Evolutionary conservation across 2,888 invertebrate genomes (phyloP).

Genomic region (Halictus quadricinctus): DNA sequence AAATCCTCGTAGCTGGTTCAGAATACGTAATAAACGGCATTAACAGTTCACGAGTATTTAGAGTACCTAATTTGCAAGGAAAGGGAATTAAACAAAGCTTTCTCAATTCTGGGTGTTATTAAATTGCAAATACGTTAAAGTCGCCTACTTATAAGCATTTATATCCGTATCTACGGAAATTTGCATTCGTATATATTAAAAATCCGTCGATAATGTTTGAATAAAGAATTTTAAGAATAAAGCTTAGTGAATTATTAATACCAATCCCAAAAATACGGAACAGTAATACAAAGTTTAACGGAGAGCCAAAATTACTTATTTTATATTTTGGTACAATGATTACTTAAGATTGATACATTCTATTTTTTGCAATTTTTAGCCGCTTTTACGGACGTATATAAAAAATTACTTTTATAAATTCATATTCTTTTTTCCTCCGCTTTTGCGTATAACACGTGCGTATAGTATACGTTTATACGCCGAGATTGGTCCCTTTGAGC

Average conservation of each 20-base stretch:
- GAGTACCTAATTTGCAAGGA: background rate
- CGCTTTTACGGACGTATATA: background rate
- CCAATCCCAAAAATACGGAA: background rate
- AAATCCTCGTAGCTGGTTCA: background rate
- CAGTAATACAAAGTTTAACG: too few relatives aligned
- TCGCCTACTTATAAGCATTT: background rate
- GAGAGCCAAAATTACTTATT: background rate
- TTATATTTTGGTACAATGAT: background rate
- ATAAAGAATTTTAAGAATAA: background rate
- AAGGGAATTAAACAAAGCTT: background rate
- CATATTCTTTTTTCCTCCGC: background rate
- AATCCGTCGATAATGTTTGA: background rate
- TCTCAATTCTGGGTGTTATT: background rate
- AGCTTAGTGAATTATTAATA: background rate
- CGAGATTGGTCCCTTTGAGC: background rate
- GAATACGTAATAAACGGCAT: background rate
- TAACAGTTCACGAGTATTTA: background rate
- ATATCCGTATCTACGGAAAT: background rate
- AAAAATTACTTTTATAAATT: background rate
- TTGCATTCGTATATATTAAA: background rate
- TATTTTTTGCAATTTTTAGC: background rate
- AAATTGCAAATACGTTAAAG: background rate
- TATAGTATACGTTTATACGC: background rate
- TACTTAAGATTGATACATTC: background rate
- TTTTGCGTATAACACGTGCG: background rate